A percentile compares a stretch with the other conserved stretches of the same genome.
Evolutionary conservation across 2,797 vertebrate genomes (phyloP).

Genomic region (Falco berigora): DNA sequence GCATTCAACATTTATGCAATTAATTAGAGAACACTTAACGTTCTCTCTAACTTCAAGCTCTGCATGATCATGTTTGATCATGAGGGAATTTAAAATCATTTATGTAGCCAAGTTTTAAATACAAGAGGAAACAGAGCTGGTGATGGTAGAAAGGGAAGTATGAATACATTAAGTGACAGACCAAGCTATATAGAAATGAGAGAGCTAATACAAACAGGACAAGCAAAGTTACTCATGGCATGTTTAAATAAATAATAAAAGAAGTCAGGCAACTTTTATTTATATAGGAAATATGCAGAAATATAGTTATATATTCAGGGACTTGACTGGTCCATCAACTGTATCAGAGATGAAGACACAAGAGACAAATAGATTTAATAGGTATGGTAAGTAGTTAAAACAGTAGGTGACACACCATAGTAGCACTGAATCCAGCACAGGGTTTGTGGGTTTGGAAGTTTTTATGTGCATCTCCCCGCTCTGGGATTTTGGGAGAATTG

Average conservation of each 20-base stretch:
- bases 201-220: neutral
- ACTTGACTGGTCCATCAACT: neutral
- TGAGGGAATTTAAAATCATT: slow-evolving; percentile 46
- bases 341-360: neutral
- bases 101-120: slow-evolving; percentile 56
- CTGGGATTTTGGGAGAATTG: neutral
- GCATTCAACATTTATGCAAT: slow-evolving; percentile 70
- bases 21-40: slow-evolving; percentile 66
- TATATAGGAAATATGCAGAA: neutral
- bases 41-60: slow-evolving; percentile 63
- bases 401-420: neutral
- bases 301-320: neutral
- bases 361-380: neutral
- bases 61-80: slow-evolving; percentile 68
- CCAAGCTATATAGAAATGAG: neutral
- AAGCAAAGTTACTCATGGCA: neutral
- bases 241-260: neutral
- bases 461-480: neutral
- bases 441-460: neutral
- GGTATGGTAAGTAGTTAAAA: neutral
- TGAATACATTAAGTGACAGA: neutral
- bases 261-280: neutral
- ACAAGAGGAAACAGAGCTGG: slow-evolving; percentile 25
- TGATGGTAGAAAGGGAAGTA: neutral
- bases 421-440: neutral